Evolutionary conservation across 1,140 invertebrate species (phyloP).

Genomic region (Ruditapes philippinarum): DNA sequence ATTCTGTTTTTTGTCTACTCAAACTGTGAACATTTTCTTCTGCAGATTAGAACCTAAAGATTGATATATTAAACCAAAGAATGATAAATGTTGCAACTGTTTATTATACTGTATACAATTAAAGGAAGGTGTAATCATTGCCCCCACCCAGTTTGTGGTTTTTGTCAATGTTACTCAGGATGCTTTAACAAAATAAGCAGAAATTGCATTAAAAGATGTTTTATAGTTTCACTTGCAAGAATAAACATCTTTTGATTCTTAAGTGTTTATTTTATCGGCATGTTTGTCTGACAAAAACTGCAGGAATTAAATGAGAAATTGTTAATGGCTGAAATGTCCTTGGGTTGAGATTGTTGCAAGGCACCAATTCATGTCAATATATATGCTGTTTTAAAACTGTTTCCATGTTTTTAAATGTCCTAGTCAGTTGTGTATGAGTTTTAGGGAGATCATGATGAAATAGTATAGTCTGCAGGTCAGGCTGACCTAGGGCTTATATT

Average conservation of each 20-base stretch:
- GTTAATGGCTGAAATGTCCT: too few species aligned
- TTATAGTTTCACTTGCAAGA: neutral
- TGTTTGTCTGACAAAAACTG: too few species aligned
- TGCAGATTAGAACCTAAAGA: constrained; percentile 2
- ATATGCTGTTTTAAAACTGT: too few species aligned
- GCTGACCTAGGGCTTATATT: too few species aligned
- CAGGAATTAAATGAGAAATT: too few species aligned
- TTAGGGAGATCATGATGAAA: too few species aligned
- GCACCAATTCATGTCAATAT: too few species aligned
- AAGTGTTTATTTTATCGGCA: neutral
- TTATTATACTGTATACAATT: constrained; percentile 34
- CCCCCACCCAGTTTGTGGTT: constrained; percentile 3
- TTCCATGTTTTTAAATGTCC: too few species aligned
- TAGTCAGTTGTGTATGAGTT: too few species aligned
- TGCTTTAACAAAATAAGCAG: neutral
- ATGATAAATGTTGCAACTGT: constrained; percentile 24
- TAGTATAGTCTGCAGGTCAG: too few species aligned
- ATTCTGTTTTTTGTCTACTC: neutral
- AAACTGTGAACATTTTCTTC: neutral
- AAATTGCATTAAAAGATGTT: constrained; percentile 13
- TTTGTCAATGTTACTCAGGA: neutral
- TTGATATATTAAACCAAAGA: constrained; percentile 3
- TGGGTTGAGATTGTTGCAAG: too few species aligned
- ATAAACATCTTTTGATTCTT: neutral
- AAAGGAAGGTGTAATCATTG: neutral